phyloP scores from a whole-genome alignment of 2,888 invertebrate genomes.

The Drosophila austrosaltans region DNA sequence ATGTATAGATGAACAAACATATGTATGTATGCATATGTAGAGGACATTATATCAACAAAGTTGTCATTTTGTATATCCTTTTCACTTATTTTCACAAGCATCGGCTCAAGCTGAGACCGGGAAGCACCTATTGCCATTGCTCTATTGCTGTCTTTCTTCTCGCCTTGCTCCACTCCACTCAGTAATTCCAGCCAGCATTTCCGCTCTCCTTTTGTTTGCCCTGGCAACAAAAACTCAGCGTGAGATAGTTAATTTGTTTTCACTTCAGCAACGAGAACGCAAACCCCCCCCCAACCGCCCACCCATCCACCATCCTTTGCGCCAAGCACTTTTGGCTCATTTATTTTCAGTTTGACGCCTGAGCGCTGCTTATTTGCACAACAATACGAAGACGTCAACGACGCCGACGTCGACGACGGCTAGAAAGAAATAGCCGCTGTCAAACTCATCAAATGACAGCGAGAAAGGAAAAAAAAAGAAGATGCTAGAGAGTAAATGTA shows the following conservation, averaged over 20 bases:
- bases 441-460: slow-evolving; percentile 77
- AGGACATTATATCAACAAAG: slow-evolving; percentile 52
- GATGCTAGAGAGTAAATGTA: slow-evolving; percentile 24
- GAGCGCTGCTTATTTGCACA: slow-evolving; percentile 77
- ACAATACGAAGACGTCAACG: slow-evolving; percentile 34
- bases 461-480: slow-evolving; percentile 46
- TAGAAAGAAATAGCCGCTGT: slow-evolving; percentile 66
- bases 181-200: background rate
- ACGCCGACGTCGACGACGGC: slow-evolving; percentile 34
- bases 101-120: background rate
- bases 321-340: slow-evolving; percentile 70
- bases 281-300: slow-evolving; percentile 12
- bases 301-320: background rate
- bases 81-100: slow-evolving; percentile 41
- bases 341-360: slow-evolving; percentile 78
- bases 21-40: background rate
- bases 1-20: slow-evolving; percentile 2
- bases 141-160: slow-evolving; percentile 9
- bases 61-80: slow-evolving; percentile 45
- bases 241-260: slow-evolving; percentile 79
- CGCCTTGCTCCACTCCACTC: slow-evolving; percentile 5
- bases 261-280: slow-evolving; percentile 73
- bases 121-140: slow-evolving; percentile 9
- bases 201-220: slow-evolving; percentile 37
- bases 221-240: slow-evolving; percentile 67